These are phyloP conservation scores for Bufo gargarizans DNA, from an alignment of 2,113 vertebrate genomes.

Conservation along the genomic window DNA sequence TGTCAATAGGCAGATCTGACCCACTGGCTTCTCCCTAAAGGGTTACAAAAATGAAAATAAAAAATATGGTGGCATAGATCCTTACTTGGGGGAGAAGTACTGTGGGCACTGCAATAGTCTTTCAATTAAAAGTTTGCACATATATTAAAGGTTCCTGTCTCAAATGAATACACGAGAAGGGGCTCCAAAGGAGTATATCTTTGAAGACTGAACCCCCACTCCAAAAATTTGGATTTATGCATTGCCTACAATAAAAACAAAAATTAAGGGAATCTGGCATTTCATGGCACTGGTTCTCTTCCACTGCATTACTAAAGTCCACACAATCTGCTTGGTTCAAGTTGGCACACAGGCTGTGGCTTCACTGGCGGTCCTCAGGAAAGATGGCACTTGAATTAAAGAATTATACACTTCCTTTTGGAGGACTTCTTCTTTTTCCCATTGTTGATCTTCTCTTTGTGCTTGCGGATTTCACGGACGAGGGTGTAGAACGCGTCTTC, in stretches of 20 bases:
- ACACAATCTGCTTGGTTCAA: constrained; percentile 25
- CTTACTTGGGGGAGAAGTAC: background rate
- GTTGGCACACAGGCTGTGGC: constrained; percentile 32
- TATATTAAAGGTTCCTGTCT: background rate
- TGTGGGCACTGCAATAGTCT: constrained; percentile 23
- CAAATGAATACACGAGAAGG: background rate
- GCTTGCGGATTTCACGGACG: constrained; percentile 84
- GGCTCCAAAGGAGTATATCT: background rate
- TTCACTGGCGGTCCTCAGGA: background rate
- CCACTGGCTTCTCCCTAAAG: background rate
- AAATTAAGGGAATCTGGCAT: constrained; percentile 8
- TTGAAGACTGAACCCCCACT: background rate
- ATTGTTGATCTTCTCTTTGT: constrained; percentile 85
- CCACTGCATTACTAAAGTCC: constrained; percentile 52
- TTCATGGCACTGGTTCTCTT: constrained; percentile 23
- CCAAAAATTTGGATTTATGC: constrained; percentile 6
- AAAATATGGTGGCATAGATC: background rate
- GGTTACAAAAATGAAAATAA: background rate
- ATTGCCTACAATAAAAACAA: constrained; percentile 33
- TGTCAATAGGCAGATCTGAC: background rate
- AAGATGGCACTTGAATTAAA: constrained; percentile 65
- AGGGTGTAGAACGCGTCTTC: constrained; percentile 86
- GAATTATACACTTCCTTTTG: constrained; percentile 79
- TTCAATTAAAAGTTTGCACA: constrained; percentile 8
- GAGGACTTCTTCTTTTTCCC: constrained; percentile 82